Base-by-base conservation (phyloP, 2,888 invertebrate genomes). In the Torymus aiolomorphi region DNA sequence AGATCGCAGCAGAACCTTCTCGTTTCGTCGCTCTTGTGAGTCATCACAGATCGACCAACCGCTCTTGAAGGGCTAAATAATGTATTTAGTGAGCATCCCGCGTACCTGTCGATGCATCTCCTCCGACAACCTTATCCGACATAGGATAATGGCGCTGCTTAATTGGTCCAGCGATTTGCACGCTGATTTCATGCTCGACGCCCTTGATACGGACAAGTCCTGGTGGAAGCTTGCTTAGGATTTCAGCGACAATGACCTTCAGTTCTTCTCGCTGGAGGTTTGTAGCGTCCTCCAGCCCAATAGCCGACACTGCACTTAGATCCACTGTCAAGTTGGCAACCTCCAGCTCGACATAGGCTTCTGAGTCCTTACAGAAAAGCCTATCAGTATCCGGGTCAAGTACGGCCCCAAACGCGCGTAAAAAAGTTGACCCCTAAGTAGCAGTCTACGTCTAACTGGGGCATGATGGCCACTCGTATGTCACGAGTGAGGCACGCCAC, bases 1-100 rank as follows among this genome's bases (percentile, higher is more conserved):
- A 65, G 78, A 49, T 81, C 81, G 5, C 76, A n/a, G 14, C 74
- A 76, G 16, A 79, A 63, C 4, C 81, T n/a, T 14, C 63, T 63
- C 31, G 16, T 52, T 1, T 65, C 80, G 42, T 74, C 31, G 0
- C 13, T 2, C 51, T 63, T 74, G 0, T 13, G 18, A 0, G 74
- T 63, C 62, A 74, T 74, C 3, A 62, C 74, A 3, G 69, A 59
- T 72, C 1, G 78, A 78, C 59, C 78, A 78, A 0, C 24, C 56
- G 16, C 78, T 74, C 2, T 16, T 51, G 0, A 61, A 73, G 1
- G 63, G 71, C 16, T 77, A 65, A 14, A 71, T 71, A 13, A 77
- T 71, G 12, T 59, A 71, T 20, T 10, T 52, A 0, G 8, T 49
- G 13, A 71, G 31, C 16, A 67, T 20, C 1, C 24, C 52, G 16